Conservation (phyloP, 2,113 vertebrate genomes). For the Melozone crissalis region DNA sequence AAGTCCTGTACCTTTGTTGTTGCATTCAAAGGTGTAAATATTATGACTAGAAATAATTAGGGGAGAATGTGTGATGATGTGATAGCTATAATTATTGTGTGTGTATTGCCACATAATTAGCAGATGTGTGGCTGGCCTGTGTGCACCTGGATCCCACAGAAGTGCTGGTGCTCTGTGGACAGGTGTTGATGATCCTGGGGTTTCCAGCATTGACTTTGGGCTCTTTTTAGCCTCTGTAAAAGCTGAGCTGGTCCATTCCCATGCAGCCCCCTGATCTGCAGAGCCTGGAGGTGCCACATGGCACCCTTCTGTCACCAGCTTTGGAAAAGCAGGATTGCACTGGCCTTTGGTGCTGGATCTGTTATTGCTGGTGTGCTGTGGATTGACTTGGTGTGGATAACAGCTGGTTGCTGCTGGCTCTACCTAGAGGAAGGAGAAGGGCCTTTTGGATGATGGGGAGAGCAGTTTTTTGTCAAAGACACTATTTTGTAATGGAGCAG, state of each 20-base stretch:
- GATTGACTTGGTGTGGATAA: neutral
- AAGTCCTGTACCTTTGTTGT: neutral
- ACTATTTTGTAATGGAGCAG: neutral
- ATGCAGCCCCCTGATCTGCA: neutral
- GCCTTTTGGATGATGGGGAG: neutral
- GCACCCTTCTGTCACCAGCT: neutral
- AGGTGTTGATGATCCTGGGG: neutral
- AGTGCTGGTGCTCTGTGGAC: neutral
- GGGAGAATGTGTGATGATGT: neutral
- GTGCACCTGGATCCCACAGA: neutral
- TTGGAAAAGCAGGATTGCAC: neutral
- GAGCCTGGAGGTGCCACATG: neutral
- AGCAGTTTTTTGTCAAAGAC: neutral
- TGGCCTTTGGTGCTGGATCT: neutral
- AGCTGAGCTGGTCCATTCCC: neutral
- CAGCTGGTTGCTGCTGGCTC: neutral
- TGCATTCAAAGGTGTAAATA: neutral
- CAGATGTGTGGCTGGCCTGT: neutral
- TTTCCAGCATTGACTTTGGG: neutral
- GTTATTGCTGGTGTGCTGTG: neutral
- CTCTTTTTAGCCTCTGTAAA: neutral
- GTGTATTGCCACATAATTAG: constrained; percentile 38
- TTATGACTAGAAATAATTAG: neutral
- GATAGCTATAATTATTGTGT: constrained; percentile 31
- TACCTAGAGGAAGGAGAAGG: neutral